A percentile compares a stretch with the other conserved stretches of the same genome.
Conservation (phyloP, 2,797 vertebrate species). For the Dallia pectoralis region DNA sequence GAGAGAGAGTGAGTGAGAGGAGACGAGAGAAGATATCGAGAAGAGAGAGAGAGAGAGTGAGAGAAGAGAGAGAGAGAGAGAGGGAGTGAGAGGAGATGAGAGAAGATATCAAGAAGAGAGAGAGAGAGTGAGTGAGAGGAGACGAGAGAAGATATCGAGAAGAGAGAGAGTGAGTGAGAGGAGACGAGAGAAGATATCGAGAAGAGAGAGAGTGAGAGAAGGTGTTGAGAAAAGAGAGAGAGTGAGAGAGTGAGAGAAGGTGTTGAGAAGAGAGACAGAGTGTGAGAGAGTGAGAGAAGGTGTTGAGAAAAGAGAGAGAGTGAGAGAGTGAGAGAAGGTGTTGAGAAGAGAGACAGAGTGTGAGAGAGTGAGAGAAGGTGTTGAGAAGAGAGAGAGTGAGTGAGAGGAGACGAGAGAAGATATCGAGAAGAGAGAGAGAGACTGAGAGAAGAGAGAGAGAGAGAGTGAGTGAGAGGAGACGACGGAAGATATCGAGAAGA, state of each 20-base stretch:
- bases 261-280: conserved; percentile 63
- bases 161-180: conserved; percentile 47
- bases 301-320: background rate
- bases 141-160: background rate
- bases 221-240: background rate
- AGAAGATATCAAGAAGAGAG: conserved; percentile 6
- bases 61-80: conserved; percentile 65
- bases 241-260: conserved; percentile 15
- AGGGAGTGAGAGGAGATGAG: conserved; percentile 39
- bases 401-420: conserved; percentile 16
- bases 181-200: conserved; percentile 4
- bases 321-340: background rate
- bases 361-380: conserved; percentile 19
- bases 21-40: conserved; percentile 3
- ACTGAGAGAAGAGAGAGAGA: background rate
- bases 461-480: conserved; percentile 18
- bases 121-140: background rate
- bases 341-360: conserved; percentile 1
- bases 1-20: background rate
- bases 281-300: conserved; percentile 40
- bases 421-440: background rate
- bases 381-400: conserved; percentile 67
- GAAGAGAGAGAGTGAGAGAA: conserved; percentile 1
- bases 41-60: conserved; percentile 10
- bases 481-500: too few relatives aligned